phyloP scores from a whole-genome alignment of 1,140 invertebrate genomes.

The Apis laboriosa region DNA sequence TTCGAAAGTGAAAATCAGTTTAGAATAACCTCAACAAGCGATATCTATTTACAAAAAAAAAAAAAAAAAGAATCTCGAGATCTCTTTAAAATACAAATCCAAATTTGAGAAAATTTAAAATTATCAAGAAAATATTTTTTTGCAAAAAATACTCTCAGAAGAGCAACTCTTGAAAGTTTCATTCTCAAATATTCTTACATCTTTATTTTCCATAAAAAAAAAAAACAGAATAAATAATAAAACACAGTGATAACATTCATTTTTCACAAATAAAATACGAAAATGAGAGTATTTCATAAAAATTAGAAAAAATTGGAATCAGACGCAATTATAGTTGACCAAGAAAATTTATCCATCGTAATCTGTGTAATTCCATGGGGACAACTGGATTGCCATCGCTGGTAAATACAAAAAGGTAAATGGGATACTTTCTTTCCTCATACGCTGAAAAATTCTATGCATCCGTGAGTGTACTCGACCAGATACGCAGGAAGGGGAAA shows the following conservation, averaged over 20 bases:
- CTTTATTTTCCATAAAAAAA: neutral
- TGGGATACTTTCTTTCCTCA: slow-evolving; percentile 32
- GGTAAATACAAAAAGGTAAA: slow-evolving; percentile 22
- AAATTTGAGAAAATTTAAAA: too few species aligned
- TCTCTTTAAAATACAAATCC: too few species aligned
- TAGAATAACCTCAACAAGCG: too few species aligned
- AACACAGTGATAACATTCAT: neutral
- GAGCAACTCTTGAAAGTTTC: too few species aligned
- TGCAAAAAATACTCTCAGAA: too few species aligned
- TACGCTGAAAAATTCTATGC: slow-evolving; percentile 52
- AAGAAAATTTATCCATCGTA: slow-evolving; percentile 12
- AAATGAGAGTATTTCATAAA: slow-evolving; percentile 10
- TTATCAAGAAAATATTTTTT: too few species aligned
- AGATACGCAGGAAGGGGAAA: neutral
- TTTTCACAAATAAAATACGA: too few species aligned
- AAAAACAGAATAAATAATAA: neutral
- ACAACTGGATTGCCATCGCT: slow-evolving; percentile 4
- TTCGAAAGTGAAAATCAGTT: too few species aligned
- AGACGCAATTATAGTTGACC: neutral
- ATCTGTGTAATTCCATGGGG: neutral
- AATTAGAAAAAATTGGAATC: neutral
- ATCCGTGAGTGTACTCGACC: slow-evolving; percentile 31
- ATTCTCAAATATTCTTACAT: too few species aligned
- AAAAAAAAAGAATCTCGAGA: too few species aligned
- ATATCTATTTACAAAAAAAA: too few species aligned